Base-by-base conservation (phyloP, 1,140 invertebrate genomes). In the Calephelis nemesis region DNA sequence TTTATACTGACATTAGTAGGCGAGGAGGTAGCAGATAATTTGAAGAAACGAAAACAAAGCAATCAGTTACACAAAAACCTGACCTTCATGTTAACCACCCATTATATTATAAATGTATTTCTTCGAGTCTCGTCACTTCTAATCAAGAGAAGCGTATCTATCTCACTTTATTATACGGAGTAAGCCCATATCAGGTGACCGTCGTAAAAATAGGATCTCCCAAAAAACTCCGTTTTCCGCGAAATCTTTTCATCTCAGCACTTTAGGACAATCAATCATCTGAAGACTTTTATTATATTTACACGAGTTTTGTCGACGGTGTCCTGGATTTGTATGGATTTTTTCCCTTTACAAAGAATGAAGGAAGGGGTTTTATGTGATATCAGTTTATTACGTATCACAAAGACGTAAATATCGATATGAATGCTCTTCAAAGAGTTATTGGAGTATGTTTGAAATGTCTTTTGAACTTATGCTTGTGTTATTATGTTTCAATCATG, bases 241-340 rank as follows among this genome's bases (percentile, higher is more conserved):
- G 62, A 68, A 72, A 70, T 65, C 69, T 72, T 76, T 71, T 69
- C 68, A 73, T 70, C 73, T 68, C 64, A 58, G 50, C 73, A 65
- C 68, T 68, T 60, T 50, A 67, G 70, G 68, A 72, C 75, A 74
- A 76, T 76, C 75, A 76, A 76, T 76, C 75, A 77, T 64, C 64
- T 67, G 52, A 68, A 69, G 72, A 76, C 73, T 54, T 72, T 74
- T 76, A 76, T 76, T 73, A 72, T 72, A 74, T 77, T 74, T 77
- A 73, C 70, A 62, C 66, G 60, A 48, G 47, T 72, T 64, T 70
- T 65, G 47, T 63, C 62, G 71, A 47, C 63, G 52, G 54, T 63
- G 58, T 67, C 45, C 48, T 45, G 47, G 48, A 69, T 72, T 72
- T 74, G 65, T 70, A 67, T 13, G 64, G 64, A 68, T 72, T 74